phyloP scores from a whole-genome alignment of 2,113 vertebrate species.

The Nannospalax galili region DNA sequence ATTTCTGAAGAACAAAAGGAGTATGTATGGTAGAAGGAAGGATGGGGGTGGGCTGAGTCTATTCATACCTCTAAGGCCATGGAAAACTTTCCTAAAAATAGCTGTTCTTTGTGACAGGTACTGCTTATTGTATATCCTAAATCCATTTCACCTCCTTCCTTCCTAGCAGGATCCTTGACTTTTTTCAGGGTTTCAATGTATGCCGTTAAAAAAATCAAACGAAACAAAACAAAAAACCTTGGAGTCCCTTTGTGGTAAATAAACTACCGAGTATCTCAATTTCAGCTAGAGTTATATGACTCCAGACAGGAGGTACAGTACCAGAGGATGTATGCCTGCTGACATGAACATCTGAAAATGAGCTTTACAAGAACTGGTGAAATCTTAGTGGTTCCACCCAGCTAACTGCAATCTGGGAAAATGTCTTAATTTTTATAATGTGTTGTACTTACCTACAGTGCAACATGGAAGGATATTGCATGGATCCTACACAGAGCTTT shows the following conservation, averaged over 20 bases:
- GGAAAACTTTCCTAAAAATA: conserved; percentile 74
- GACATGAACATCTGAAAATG: neutral
- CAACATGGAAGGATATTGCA: neutral
- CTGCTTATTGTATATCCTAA: conserved; percentile 6
- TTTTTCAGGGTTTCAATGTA: neutral
- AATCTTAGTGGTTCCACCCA: neutral
- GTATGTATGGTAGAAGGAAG: conserved; percentile 30
- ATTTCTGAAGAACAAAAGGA: conserved; percentile 74
- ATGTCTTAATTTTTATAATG: conserved; percentile 29
- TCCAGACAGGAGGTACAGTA: neutral
- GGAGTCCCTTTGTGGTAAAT: conserved; percentile 20
- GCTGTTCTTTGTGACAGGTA: conserved; percentile 23
- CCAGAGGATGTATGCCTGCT: neutral
- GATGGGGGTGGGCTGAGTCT: conserved; percentile 18
- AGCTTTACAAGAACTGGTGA: neutral
- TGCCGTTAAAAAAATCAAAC: conserved; percentile 36
- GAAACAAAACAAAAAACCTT: neutral
- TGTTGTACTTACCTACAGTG: neutral
- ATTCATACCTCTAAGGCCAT: conserved; percentile 45
- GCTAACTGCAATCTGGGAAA: neutral
- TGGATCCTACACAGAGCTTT: neutral
- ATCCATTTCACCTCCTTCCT: conserved; percentile 52
- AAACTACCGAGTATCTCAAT: neutral
- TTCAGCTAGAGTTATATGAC: neutral
- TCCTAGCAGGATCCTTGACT: conserved; percentile 51